These are phyloP conservation scores for Heliocidaris erythrogramma DNA, from an alignment of 35 echinoderm and acorn worm genomes.

Conservation along the genomic window DNA sequence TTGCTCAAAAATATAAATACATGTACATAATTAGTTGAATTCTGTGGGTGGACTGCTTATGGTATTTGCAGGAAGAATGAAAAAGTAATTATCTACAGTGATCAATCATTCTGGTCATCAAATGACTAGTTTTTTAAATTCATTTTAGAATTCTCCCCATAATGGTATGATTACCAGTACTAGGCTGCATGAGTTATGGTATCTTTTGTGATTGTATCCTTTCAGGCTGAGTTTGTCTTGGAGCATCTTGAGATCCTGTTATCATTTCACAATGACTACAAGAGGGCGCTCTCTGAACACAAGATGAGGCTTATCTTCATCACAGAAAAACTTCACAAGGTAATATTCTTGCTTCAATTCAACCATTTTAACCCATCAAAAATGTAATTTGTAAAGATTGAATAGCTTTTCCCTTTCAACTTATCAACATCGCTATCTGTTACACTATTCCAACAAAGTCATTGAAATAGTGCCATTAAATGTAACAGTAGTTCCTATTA, in stretches of 20 bases:
- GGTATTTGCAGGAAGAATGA: too few species aligned
- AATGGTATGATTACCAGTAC: not conserved
- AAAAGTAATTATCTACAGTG: too few species aligned
- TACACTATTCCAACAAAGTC: not conserved
- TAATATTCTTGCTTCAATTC: not conserved
- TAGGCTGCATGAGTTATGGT: not conserved
- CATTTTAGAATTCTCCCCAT: not conserved
- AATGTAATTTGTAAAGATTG: not conserved
- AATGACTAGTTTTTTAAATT: too few species aligned
- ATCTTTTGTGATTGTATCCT: not conserved
- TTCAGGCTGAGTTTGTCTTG: conserved; percentile 32
- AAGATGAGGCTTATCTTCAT: conserved; percentile 23
- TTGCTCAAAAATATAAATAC: too few species aligned
- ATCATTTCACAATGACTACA: not conserved
- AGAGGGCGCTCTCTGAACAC: not conserved
- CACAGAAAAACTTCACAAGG: conserved; percentile 23
- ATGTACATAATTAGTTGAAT: too few species aligned
- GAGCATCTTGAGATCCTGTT: conserved; percentile 35
- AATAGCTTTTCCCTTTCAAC: too few species aligned
- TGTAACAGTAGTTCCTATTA: not conserved
- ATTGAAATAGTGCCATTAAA: not conserved
- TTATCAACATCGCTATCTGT: not conserved
- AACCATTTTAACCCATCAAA: not conserved
- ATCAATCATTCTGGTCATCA: too few species aligned
- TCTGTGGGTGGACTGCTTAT: too few species aligned